Evolutionary conservation across 2,888 invertebrate species (phyloP).

Genomic region (Encarsia formosa): DNA sequence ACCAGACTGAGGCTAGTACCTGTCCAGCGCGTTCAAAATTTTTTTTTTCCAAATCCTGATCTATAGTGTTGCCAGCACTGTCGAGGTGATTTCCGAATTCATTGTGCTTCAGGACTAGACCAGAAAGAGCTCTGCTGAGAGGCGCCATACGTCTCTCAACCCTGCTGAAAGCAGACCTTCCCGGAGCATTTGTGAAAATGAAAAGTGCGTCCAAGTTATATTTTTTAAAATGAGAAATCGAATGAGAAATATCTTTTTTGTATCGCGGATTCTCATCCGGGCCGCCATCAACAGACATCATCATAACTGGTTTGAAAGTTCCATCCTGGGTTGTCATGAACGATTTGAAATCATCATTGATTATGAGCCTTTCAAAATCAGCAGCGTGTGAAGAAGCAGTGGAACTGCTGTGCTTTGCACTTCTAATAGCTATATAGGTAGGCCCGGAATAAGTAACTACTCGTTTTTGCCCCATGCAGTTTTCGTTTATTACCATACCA

Average conservation of each 20-base stretch:
- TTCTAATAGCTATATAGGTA: not conserved
- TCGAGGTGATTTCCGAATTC: not conserved
- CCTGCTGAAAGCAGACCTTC: not conserved
- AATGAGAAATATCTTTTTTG: not conserved
- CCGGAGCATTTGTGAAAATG: not conserved
- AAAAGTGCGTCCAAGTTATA: not conserved
- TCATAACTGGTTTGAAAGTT: not conserved
- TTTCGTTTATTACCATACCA: not conserved
- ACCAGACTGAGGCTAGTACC: no score
- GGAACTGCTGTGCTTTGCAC: not conserved
- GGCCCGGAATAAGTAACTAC: not conserved
- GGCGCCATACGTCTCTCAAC: not conserved
- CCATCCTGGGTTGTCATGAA: not conserved
- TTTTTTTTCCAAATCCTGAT: not conserved
- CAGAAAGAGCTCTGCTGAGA: not conserved
- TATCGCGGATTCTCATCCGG: not conserved
- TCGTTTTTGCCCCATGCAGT: not conserved
- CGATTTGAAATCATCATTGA: not conserved
- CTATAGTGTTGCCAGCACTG: not conserved
- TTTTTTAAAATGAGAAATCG: not conserved
- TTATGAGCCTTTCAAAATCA: not conserved
- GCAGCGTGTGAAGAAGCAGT: not conserved
- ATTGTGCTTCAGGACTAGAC: not conserved
- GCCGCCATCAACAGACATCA: not conserved
- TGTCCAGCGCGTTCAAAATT: not conserved